These are phyloP conservation scores for Nibea coibor DNA, from an alignment of 2,113 vertebrate genomes.

Conservation along the genomic window DNA sequence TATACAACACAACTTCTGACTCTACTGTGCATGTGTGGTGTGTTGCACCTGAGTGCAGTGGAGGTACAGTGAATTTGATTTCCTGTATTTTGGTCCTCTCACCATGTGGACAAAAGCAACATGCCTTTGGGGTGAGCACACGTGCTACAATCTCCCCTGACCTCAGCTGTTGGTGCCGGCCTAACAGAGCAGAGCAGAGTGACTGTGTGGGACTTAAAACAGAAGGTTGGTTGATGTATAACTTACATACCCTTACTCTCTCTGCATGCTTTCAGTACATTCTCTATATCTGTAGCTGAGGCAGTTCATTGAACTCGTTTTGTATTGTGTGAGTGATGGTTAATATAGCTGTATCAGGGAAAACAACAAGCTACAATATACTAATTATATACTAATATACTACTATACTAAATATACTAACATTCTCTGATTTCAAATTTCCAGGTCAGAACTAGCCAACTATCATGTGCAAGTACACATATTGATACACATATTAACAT, in stretches of 20 bases:
- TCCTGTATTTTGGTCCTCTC: conserved; percentile 38
- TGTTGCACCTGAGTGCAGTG: conserved; percentile 19
- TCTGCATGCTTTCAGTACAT: conserved; percentile 64
- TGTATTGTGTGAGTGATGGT: conserved; percentile 12
- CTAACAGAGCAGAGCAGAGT: conserved; percentile 30
- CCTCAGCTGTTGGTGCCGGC: conserved; percentile 78
- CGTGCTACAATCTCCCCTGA: conserved; percentile 55
- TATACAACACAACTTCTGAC: background rate
- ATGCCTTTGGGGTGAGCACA: conserved; percentile 80
- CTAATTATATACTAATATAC: too few species aligned
- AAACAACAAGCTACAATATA: background rate
- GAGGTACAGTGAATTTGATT: conserved; percentile 48
- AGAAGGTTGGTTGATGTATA: conserved; percentile 40
- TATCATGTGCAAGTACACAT: too few species aligned
- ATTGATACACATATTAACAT: too few species aligned
- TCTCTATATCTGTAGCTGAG: conserved; percentile 43
- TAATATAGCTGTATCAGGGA: background rate
- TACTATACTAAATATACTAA: too few species aligned
- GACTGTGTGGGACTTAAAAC: conserved; percentile 35
- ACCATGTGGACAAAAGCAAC: conserved; percentile 62
- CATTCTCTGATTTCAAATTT: too few species aligned
- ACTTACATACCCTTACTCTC: conserved; percentile 32
- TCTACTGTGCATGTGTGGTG: background rate
- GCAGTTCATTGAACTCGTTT: conserved; percentile 16
- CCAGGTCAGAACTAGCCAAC: too few species aligned